Evolutionary conservation across 2,113 vertebrate genomes (phyloP), one percentile per base, ranked within the genome.

Genomic region (Leptobrachium ailaonicum): DNA sequence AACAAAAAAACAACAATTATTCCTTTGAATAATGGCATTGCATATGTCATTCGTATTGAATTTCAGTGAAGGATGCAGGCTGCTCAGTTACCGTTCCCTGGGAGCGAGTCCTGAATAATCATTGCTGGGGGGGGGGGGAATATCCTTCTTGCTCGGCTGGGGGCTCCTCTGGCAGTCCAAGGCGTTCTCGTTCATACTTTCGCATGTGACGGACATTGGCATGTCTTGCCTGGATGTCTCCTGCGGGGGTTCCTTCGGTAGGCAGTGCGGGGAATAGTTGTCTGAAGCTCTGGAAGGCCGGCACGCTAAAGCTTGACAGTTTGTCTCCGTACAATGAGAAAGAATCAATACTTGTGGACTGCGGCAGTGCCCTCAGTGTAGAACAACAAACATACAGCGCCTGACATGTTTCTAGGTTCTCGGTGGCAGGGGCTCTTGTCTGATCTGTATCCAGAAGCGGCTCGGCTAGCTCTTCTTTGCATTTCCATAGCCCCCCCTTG

Each of bases 321-420:
- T 97, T 96, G 95, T 94, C 95, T 97, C 93, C 88, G 91, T 94
- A 96, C 96, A 96, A 97, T 93, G 95, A 90, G 53, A 94, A 94
- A 94, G 96, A 97, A 98, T 98, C 97, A 96, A 98, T 98, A 98
- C 95, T 96, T 96, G 96, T 92, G 96, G 96, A 98, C 95, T 95
- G 95, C 95, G 95, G 96, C 94, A 94, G 93, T 96, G 95, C 96
- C 95, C 95, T 97, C 91, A 88, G 96, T 96, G 96, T 96, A 96
- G 92, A 94, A 96, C 96, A 96, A 96, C 96, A 96, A 95, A 94
- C 94, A 92, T 92, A 92, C 93, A 93, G 93, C 91, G 95, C 93
- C 96, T 97, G 96, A 96, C 95, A 95, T 93, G 93, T 95, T 95
- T 95, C 90, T 92, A 92, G 91, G 78, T 93, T 88, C 88, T 94